Evolutionary conservation across 1,140 invertebrate species (phyloP).

Genomic region (Rhopalosiphum padi): DNA sequence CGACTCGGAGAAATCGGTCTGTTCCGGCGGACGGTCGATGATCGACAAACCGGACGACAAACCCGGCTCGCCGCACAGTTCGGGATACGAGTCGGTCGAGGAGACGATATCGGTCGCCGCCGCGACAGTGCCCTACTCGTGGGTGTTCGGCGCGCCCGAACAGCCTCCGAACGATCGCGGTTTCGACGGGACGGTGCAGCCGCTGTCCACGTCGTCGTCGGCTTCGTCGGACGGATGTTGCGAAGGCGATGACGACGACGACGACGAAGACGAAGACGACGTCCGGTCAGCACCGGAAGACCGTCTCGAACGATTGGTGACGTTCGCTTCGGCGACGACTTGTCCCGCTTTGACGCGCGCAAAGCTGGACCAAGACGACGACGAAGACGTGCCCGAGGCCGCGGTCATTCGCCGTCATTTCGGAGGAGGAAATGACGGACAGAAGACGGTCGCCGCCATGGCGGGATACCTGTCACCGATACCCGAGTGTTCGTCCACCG

Average conservation of each 20-base stretch:
- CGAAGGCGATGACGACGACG: not conserved
- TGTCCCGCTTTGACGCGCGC: slow-evolving; percentile 48
- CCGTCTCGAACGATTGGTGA: slow-evolving; percentile 45
- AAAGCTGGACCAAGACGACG: slow-evolving; percentile 46
- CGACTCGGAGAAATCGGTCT: slow-evolving; percentile 43
- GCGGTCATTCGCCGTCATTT: slow-evolving; percentile 27
- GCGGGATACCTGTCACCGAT: slow-evolving; percentile 32
- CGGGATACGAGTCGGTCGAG: slow-evolving; percentile 49
- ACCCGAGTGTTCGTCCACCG: slow-evolving; percentile 50
- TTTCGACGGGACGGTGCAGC: not conserved
- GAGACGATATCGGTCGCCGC: not conserved
- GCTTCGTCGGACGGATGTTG: not conserved
- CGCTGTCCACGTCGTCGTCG: not conserved
- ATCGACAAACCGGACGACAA: not conserved
- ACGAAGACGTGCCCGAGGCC: not conserved
- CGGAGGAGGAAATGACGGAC: slow-evolving; percentile 26
- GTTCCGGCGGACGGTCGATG: not conserved
- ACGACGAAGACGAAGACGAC: not conserved
- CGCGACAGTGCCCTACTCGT: slow-evolving; percentile 48
- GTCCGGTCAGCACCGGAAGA: not conserved
- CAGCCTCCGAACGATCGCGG: not conserved
- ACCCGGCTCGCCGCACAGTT: slow-evolving; percentile 26
- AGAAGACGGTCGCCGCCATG: not conserved
- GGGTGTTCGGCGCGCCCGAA: slow-evolving; percentile 46
- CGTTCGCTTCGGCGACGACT: slow-evolving; percentile 13